phyloP scores from a whole-genome alignment of 2,113 vertebrate genomes.

The Thamnophis sirtalis region DNA sequence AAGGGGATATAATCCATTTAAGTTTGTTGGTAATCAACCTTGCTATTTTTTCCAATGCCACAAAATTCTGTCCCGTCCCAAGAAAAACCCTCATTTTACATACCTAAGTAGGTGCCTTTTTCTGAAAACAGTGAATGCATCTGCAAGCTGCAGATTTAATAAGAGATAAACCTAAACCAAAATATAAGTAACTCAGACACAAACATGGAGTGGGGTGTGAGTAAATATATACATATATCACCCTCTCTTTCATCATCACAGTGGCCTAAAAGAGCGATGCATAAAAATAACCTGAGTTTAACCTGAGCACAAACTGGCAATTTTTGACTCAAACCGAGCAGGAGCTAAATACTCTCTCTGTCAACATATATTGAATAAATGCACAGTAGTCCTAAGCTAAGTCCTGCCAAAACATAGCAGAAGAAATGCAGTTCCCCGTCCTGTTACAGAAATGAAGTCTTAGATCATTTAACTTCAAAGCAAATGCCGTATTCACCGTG shows the following conservation, averaged over 20 bases:
- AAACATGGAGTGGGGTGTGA: background rate
- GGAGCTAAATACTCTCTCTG: background rate
- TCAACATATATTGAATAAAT: background rate
- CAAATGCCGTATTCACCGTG: background rate
- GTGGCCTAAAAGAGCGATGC: background rate
- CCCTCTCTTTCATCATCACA: background rate
- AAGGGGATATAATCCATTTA: background rate
- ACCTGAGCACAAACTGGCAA: background rate
- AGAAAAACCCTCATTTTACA: background rate
- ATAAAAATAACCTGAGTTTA: background rate
- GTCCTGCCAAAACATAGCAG: background rate
- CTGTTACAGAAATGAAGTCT: background rate
- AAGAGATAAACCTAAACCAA: background rate
- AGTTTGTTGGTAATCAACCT: background rate
- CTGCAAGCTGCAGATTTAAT: background rate
- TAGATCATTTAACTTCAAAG: background rate
- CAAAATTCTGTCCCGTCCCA: background rate
- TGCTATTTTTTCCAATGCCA: background rate
- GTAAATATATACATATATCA: background rate
- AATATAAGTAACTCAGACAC: background rate
- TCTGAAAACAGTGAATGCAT: background rate
- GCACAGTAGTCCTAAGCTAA: background rate
- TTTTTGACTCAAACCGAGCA: background rate
- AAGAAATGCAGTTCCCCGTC: background rate
- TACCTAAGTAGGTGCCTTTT: background rate